A percentile compares a stretch with the other conserved stretches of the same genome.
phyloP scores from a whole-genome alignment of 2,113 vertebrate species.

The Osmerus mordax region DNA sequence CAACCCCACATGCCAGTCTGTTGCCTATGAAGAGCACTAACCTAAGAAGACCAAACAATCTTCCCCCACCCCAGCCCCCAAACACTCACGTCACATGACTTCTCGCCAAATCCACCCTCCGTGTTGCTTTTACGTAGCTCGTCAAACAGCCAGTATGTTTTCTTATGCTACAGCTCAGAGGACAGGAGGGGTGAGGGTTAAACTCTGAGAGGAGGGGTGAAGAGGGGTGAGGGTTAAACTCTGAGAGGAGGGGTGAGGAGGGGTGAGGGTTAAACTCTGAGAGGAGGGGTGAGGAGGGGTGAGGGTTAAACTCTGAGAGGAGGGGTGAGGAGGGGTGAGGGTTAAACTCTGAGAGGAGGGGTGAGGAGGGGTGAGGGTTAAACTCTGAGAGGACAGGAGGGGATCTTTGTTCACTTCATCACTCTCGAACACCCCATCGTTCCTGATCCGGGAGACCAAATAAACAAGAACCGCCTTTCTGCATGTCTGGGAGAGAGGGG shows the following conservation, averaged over 20 bases:
- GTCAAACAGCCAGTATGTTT: slow-evolving; percentile 46
- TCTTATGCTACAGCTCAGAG: slow-evolving; percentile 48
- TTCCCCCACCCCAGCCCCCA: not conserved
- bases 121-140: too few relatives aligned
- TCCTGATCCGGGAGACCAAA: slow-evolving; percentile 67
- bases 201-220: slow-evolving; percentile 1
- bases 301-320: slow-evolving; percentile 49
- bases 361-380: slow-evolving; percentile 22
- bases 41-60: not conserved
- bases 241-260: too few relatives aligned
- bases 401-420: slow-evolving; percentile 58
- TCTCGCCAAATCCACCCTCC: slow-evolving; percentile 24
- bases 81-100: slow-evolving; percentile 4
- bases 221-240: not conserved
- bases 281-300: too few relatives aligned
- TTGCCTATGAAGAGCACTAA: slow-evolving; percentile 1
- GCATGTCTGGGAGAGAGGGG: slow-evolving; percentile 21
- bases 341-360: not conserved
- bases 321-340: slow-evolving; percentile 5
- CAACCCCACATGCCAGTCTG: not conserved
- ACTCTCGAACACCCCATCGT: slow-evolving; percentile 40
- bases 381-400: slow-evolving; percentile 53
- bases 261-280: slow-evolving; percentile 1
- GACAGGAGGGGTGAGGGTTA: too few relatives aligned
- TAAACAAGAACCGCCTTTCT: slow-evolving; percentile 30